phyloP scores from a whole-genome alignment of 2,113 vertebrate genomes.

The Orcinus orca region DNA sequence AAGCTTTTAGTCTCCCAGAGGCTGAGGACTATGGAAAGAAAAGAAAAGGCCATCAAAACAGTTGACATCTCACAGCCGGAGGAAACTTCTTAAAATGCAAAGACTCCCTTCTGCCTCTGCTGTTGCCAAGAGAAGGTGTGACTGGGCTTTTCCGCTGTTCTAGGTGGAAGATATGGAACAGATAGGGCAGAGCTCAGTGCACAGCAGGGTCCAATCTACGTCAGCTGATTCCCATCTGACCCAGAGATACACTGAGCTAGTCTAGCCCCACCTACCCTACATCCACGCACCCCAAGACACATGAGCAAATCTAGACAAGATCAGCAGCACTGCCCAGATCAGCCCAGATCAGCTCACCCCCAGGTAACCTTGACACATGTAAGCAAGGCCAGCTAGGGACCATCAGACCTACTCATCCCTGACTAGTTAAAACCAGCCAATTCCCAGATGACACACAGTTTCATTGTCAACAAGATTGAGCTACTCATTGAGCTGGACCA shows the following conservation, averaged over 20 bases:
- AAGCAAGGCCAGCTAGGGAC: not conserved
- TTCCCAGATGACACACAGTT: not conserved
- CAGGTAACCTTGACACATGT: not conserved
- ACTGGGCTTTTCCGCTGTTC: not conserved
- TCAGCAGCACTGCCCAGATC: not conserved
- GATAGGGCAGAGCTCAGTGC: not conserved
- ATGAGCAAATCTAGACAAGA: not conserved
- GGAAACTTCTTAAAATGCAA: not conserved
- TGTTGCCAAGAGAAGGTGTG: not conserved
- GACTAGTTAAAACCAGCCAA: not conserved
- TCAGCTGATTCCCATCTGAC: not conserved
- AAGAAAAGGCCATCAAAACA: constrained; percentile 84
- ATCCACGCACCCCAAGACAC: not conserved
- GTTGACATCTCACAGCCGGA: constrained; percentile 80
- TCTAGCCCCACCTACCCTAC: not conserved
- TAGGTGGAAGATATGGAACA: not conserved
- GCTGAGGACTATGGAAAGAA: constrained; percentile 88
- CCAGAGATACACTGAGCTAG: not conserved
- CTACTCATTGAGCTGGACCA: not conserved
- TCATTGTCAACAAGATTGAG: not conserved
- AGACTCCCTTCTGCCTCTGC: not conserved
- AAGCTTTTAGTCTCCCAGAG: constrained; percentile 88
- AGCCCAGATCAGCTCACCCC: not conserved
- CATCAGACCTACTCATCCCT: not conserved
- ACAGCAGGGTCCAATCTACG: not conserved